Base-by-base conservation (phyloP, 2,888 invertebrate species). In the Lithophane semibrunnea region DNA sequence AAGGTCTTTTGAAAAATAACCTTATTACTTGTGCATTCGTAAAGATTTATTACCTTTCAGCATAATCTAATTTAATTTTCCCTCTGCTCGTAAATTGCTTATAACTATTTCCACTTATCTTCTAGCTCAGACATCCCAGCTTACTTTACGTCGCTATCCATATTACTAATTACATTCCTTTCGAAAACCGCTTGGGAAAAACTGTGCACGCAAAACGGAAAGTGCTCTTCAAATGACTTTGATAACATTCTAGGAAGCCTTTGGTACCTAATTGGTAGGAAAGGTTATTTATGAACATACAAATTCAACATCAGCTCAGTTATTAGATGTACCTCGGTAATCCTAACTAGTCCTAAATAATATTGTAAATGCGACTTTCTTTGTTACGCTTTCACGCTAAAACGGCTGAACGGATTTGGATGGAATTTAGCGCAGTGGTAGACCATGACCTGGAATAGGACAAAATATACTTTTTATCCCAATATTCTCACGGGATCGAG, bases 91-190 rank as follows among this genome's bases (percentile, higher is more conserved):
- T 70, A 67, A 82, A 78, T 75, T 77, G 78, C 69, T 73, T 56
- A 84, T 84, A 80, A 80, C 63, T 75, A 78, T 82, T 78, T 29
- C 75, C 73, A 85, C 82, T 85, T 85, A 84, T 85, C 85, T 85
- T 66, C 58, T 64, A 73, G 66, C 61, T 54, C 73, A 80, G 81
- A 76, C 63, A 72, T 63, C 63, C 52, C 9, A 58, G 69, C 60
- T 85, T 58, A 68, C 47, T 76, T 76, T 73, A 76, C 76, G 52
- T 83, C 37, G n/a, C 61, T 18, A 73, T 78, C 42, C 70, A 61
- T 75, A 75, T 64, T 73, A 61, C 75, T 85, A 84, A 84, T 84
- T 82, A 75, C 78, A 78, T 85, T 85, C 73, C 66, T 44, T 81
- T 74, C 75, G 66, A 63, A 74, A 76, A 18, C 47, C 80, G 21